Conservation (phyloP, 2,888 invertebrate species). For the Cheilosia impressa region DNA sequence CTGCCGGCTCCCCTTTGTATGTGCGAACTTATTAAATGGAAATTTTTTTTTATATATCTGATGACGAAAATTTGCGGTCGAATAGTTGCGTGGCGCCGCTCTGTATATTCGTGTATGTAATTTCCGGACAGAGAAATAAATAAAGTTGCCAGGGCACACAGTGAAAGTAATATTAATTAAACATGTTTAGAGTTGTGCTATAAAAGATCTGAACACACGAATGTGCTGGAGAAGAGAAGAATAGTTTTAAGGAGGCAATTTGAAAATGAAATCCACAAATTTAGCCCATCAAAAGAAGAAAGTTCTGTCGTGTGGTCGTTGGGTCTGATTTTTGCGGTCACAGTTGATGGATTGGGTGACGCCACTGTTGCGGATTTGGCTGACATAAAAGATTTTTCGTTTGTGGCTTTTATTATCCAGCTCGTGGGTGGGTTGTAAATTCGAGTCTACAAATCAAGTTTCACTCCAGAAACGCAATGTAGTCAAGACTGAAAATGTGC, state of each 20-base stretch:
- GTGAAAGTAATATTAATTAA: slow-evolving; percentile 42
- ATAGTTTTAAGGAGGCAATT: slow-evolving; percentile 2
- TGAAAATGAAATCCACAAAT: slow-evolving; percentile 1
- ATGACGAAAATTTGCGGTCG: not conserved
- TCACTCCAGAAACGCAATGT: too few relatives aligned
- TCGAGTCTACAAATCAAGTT: too few relatives aligned
- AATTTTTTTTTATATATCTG: slow-evolving; percentile 17
- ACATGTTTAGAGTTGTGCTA: slow-evolving; percentile 27
- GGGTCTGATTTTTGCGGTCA: not conserved
- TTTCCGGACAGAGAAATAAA: slow-evolving; percentile 9
- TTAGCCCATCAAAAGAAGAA: slow-evolving; percentile 1
- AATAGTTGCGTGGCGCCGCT: slow-evolving; percentile 36
- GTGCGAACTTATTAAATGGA: slow-evolving; percentile 13
- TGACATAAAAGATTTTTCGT: not conserved
- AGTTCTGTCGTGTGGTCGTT: not conserved
- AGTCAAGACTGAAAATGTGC: too few relatives aligned
- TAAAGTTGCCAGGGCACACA: not conserved
- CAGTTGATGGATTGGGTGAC: slow-evolving; percentile 3
- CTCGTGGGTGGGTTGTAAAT: not conserved
- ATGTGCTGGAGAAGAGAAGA: not conserved
- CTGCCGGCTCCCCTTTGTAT: slow-evolving; percentile 1
- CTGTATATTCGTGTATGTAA: too few relatives aligned
- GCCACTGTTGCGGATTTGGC: not conserved
- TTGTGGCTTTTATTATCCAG: not conserved
- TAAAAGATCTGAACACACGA: slow-evolving; percentile 21